Conservation (phyloP, 2,113 vertebrate genomes). For the rat (Rattus norvegicus) region DNA sequence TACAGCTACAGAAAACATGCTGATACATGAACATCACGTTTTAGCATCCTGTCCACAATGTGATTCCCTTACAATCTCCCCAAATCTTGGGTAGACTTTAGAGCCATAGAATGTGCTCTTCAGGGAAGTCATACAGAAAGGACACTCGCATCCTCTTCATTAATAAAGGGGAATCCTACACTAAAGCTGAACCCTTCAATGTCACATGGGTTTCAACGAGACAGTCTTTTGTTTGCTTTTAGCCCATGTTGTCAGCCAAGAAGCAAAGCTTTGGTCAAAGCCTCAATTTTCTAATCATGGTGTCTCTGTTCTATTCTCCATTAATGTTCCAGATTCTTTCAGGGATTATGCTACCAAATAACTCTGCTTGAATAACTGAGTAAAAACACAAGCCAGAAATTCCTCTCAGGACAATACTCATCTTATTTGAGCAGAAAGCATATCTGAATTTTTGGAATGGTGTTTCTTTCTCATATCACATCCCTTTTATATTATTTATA, state of each 20-base stretch:
- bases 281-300: background rate
- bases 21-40: background rate
- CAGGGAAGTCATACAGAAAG: background rate
- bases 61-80: background rate
- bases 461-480: slow-evolving; percentile 21
- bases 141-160: background rate
- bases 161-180: background rate
- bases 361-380: background rate
- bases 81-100: background rate
- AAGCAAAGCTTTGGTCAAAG: background rate
- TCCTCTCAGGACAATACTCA: background rate
- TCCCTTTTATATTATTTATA: background rate
- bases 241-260: background rate
- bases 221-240: background rate
- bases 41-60: background rate
- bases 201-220: background rate
- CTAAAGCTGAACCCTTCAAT: background rate
- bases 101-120: background rate
- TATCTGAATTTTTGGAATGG: background rate
- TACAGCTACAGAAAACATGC: background rate
- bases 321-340: background rate
- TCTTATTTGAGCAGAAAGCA: background rate
- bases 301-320: background rate
- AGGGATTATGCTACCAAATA: slow-evolving; percentile 43
- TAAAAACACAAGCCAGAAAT: slow-evolving; percentile 24